These are phyloP conservation scores for Frankliniella intonsa DNA, from an alignment of 2,888 invertebrate species.

Conservation along the genomic window DNA sequence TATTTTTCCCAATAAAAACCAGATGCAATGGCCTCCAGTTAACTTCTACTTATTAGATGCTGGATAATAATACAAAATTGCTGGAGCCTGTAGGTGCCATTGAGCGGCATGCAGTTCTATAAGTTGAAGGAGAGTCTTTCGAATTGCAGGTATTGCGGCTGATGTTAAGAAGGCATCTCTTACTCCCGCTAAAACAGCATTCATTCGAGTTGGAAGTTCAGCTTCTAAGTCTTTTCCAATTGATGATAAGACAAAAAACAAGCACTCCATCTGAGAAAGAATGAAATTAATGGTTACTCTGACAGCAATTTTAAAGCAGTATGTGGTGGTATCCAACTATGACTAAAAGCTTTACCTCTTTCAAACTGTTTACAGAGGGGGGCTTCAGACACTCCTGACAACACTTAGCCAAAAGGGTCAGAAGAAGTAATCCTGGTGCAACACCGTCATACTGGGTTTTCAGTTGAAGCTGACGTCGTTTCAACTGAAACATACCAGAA, in stretches of 20 bases:
- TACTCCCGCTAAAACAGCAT: constrained; percentile 71
- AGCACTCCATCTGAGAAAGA: constrained; percentile 66
- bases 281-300: constrained; percentile 52
- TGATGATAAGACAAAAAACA: constrained; percentile 83
- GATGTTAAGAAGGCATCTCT: constrained; percentile 80
- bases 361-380: constrained; percentile 68
- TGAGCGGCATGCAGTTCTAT: constrained; percentile 86
- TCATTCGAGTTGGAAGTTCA: constrained; percentile 74
- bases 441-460: constrained; percentile 56
- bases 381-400: constrained; percentile 83
- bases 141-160: constrained; percentile 66
- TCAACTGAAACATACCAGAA: constrained; percentile 52
- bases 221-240: constrained; percentile 81
- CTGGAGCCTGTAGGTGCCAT: constrained; percentile 86
- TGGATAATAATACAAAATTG: constrained; percentile 84
- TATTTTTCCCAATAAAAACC: background rate
- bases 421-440: constrained; percentile 68
- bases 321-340: constrained; percentile 11
- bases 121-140: constrained; percentile 79
- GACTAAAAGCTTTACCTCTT: constrained; percentile 57
- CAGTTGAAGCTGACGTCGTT: constrained; percentile 60
- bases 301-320: constrained; percentile 34
- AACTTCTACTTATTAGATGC: constrained; percentile 28
- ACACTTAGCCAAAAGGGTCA: constrained; percentile 80
- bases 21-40: background rate